Base-by-base conservation (phyloP, 2,888 invertebrate species). In the Lomographa bimaculata region DNA sequence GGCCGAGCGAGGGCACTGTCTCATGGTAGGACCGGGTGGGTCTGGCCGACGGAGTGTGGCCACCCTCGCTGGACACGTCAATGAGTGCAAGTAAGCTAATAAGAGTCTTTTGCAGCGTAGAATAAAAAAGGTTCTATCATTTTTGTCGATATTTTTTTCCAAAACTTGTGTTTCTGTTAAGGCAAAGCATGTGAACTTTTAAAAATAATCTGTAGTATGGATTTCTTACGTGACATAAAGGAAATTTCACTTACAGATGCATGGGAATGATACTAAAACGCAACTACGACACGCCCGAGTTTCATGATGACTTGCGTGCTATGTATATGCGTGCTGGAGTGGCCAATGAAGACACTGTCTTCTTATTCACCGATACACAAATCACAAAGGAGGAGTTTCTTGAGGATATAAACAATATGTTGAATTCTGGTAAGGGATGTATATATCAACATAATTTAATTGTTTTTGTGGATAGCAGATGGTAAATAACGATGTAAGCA, bases 11-110 rank as follows among this genome's bases (percentile, higher is more conserved):
- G 97, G 98, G 3, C 97, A 98, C 77, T 95, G 95, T 8, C 90
- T 98, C 20, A 85, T 98, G 53, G 96, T 97, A 10, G 96, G 96
- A 1, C 95, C 96, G 0, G 96, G 97, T 2, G 97, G 98, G 20
- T 94, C 96, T 83, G 98, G 98, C 42, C 94, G 97, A 36, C 95
- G 97, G 64, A 97, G 96, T 47, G 90, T 97, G 18, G 96, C 97
- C 0, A 93, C 92, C 27, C 85, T 98, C 5, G 96, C 96, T 0
- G 94, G 97, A 0, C 95, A 95, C 64, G 90, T 96, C 40, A 96
- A 97, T 60, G 94, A 93, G 44, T 97, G 96, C 90, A 95, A 92
- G 92, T 92, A 71, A 58, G 77, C 5, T n/a, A n/a, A n/a, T n/a
- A n/a, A n/a, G n/a, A n/a, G n/a, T n/a, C n/a, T n/a, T n/a, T n/a